phyloP scores from a whole-genome alignment of 2,113 vertebrate genomes.

The Crotalus viridis region DNA sequence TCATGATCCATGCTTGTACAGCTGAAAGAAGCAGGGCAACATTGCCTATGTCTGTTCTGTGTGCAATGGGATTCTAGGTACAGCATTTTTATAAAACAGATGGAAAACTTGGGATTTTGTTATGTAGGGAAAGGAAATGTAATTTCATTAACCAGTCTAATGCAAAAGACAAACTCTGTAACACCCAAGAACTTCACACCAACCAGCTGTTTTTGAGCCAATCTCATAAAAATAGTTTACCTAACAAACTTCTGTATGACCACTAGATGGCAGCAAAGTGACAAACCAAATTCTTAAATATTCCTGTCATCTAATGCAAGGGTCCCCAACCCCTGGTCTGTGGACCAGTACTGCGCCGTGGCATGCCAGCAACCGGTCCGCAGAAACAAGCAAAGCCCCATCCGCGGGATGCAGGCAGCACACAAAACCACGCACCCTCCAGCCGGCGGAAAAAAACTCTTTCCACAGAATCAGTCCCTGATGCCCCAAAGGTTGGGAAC shows the following conservation, averaged over 20 bases:
- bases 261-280: not conserved
- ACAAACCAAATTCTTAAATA: not conserved
- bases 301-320: not conserved
- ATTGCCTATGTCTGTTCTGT: not conserved
- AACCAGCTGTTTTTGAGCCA: not conserved
- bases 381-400: too few relatives aligned
- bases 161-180: not conserved
- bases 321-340: too few relatives aligned
- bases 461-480: too few relatives aligned
- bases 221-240: not conserved
- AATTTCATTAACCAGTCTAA: not conserved
- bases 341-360: too few relatives aligned
- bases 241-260: not conserved
- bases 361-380: too few relatives aligned
- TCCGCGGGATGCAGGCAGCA: too few relatives aligned
- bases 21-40: not conserved
- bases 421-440: too few relatives aligned
- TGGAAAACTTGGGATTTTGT: not conserved
- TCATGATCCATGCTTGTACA: not conserved
- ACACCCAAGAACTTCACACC: not conserved
- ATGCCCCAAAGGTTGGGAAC: too few relatives aligned
- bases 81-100: not conserved
- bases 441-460: too few relatives aligned
- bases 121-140: not conserved
- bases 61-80: not conserved